Percentiles rank a stretch among this genome's conserved stretches.
These are phyloP conservation scores for Phoronis australis DNA, from an alignment of 2,888 invertebrate genomes.

Conservation along the genomic window DNA sequence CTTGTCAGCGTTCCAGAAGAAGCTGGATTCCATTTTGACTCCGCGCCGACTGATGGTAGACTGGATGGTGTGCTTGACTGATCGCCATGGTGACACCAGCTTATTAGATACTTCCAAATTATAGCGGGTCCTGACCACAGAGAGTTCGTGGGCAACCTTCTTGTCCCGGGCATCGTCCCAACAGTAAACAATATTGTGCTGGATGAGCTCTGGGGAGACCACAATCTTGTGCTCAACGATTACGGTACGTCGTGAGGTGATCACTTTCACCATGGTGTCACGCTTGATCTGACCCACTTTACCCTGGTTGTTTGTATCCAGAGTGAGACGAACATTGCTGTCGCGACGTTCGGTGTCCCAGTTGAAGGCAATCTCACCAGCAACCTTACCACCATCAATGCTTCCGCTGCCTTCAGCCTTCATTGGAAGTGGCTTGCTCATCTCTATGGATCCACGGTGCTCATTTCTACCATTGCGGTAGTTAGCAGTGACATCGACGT, in stretches of 20 bases:
- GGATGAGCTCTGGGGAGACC: slow-evolving; percentile 13
- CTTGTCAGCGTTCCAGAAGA: slow-evolving; percentile 36
- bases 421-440: slow-evolving; percentile 26
- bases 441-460: slow-evolving; percentile 14
- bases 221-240: slow-evolving; percentile 19
- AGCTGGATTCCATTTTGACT: slow-evolving; percentile 9
- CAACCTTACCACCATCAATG: slow-evolving; percentile 18
- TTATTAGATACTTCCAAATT: slow-evolving; percentile 12
- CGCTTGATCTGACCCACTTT: slow-evolving; percentile 6
- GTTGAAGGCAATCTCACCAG: slow-evolving; percentile 26
- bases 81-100: slow-evolving; percentile 2
- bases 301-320: slow-evolving; percentile 16
- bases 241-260: slow-evolving; percentile 26
- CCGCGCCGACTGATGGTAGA: slow-evolving; percentile 1
- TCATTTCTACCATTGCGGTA: slow-evolving; percentile 2
- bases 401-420: slow-evolving; percentile 17
- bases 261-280: slow-evolving; percentile 16
- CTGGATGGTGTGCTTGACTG: neutral
- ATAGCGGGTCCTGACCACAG: neutral
- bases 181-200: slow-evolving; percentile 17
- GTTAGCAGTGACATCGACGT: neutral
- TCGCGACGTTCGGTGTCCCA: slow-evolving; percentile 33
- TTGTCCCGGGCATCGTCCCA: slow-evolving; percentile 18
- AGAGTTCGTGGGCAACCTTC: slow-evolving; percentile 19
- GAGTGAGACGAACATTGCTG: slow-evolving; percentile 23